These are phyloP conservation scores for Linyphia triangularis DNA, from an alignment of 2,888 invertebrate genomes.

Conservation along the genomic window DNA sequence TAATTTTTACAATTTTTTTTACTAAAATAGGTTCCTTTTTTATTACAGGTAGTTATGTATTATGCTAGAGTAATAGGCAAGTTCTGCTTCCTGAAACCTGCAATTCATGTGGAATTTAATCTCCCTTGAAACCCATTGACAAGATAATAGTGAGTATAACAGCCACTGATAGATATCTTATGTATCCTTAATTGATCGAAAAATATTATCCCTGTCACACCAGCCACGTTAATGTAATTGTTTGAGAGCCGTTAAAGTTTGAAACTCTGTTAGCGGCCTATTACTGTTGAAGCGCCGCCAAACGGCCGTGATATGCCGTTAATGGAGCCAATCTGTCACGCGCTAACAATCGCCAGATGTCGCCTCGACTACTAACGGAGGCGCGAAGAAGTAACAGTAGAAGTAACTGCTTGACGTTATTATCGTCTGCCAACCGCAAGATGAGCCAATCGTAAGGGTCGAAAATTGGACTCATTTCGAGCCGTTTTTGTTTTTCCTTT, in stretches of 20 bases:
- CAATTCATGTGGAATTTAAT: too few relatives aligned
- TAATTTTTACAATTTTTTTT: too few relatives aligned
- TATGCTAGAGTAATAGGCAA: too few relatives aligned
- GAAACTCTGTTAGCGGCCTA: constrained; percentile 55
- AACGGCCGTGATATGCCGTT: constrained; percentile 52
- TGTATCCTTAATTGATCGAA: constrained; percentile 1
- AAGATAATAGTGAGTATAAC: not conserved
- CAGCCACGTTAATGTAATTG: constrained; percentile 52
- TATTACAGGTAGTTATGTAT: too few relatives aligned
- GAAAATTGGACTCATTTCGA: constrained; percentile 69
- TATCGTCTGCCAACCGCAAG: constrained; percentile 64
- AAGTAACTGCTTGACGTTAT: constrained; percentile 65
- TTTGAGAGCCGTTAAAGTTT: constrained; percentile 64
- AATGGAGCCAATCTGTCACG: constrained; percentile 70
- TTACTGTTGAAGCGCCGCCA: constrained; percentile 29
- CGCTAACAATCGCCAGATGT: constrained; percentile 70
- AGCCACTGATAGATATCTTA: constrained; percentile 6
- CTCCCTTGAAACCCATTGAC: too few relatives aligned
- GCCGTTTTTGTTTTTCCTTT: constrained; percentile 30
- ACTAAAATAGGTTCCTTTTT: too few relatives aligned
- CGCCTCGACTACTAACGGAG: constrained; percentile 13
- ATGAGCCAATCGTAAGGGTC: constrained; percentile 63
- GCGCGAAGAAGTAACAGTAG: not conserved
- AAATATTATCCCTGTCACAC: constrained; percentile 8
- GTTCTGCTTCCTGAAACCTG: too few relatives aligned